These are phyloP conservation scores for Ceuthmochares aereus DNA, from an alignment of 2,113 vertebrate species.

Conservation along the genomic window DNA sequence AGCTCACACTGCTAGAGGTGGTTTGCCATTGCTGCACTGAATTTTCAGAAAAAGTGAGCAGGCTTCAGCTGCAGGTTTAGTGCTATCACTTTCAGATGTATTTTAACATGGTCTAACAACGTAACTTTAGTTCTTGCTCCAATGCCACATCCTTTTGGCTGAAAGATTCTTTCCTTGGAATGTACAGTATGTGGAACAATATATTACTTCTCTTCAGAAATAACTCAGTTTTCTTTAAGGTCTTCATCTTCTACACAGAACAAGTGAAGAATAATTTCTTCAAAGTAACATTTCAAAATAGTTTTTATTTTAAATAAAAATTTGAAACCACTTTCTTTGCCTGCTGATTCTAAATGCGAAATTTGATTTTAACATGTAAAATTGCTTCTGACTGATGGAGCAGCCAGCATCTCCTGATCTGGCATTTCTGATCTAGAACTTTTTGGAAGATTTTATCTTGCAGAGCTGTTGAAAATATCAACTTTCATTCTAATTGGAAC, in stretches of 20 bases:
- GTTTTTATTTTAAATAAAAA: neutral
- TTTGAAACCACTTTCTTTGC: neutral
- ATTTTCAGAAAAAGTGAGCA: neutral
- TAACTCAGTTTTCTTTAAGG: neutral
- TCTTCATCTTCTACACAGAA: neutral
- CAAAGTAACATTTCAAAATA: neutral
- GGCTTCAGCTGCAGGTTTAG: neutral
- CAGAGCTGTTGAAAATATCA: neutral
- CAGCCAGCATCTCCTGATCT: neutral
- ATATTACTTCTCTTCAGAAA: neutral
- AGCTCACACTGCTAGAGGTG: neutral
- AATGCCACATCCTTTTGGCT: neutral
- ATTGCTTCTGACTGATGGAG: neutral
- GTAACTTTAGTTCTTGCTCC: neutral
- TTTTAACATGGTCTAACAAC: neutral
- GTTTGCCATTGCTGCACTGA: neutral
- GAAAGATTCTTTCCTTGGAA: neutral
- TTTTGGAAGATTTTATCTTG: neutral
- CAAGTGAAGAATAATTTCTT: neutral
- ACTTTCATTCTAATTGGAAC: neutral
- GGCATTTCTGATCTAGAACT: neutral
- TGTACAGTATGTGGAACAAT: neutral
- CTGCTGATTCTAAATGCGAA: neutral
- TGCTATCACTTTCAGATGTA: neutral
- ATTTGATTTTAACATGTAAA: neutral